Base-by-base conservation (phyloP, 1,140 invertebrate genomes). In the Bathynomus jamesi region DNA sequence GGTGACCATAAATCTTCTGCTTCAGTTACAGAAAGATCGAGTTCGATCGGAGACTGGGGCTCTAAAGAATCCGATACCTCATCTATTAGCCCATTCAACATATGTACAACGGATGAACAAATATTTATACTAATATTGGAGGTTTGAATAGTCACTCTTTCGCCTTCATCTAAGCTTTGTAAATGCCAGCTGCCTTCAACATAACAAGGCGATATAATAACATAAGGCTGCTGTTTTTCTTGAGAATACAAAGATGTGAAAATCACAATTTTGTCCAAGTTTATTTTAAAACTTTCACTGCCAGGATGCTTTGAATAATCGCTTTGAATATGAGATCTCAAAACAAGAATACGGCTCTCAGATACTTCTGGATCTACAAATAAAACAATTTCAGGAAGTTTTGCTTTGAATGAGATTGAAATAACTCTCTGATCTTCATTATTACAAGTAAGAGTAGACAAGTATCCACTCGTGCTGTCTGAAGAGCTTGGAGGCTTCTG, bases 331-430 rank as follows among this genome's bases (percentile, higher is more conserved):
- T 92, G 90, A 7, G 88, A 87, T 81, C 90, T 85, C 1, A 92
- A 83, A 5, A 93, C 84, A 60, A 93, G 83, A 24, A 90, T 87
- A 75, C 89, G 86, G n/a, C 89, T 87, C 70, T 88, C 87, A n/a
- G 84, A 84, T 21, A 87, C 86, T 28, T 85, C 86, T 5, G 87
- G 84, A 78, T 89, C 88, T 13, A 89, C 88, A 78, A 90, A 89
- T 64, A 93, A 83, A 80, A 93, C 88, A 28, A 94, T 84, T 81
- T 93, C 91, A 13, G 91, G 91, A 76, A 90, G 88, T 60, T 90
- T 86, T 72, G 91, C 85, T 78, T 89, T 86, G 13, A 90, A 80
- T 0, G 89, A 90, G 74, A 91, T 81, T 1, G 89, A 87, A 61
- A 89, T 79, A 61, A 88, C 88, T 79, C 68, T 74, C 27, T 69